These are phyloP conservation scores for Chaetorhynchus papuensis DNA, from an alignment of 2,113 vertebrate genomes.

Conservation along the genomic window DNA sequence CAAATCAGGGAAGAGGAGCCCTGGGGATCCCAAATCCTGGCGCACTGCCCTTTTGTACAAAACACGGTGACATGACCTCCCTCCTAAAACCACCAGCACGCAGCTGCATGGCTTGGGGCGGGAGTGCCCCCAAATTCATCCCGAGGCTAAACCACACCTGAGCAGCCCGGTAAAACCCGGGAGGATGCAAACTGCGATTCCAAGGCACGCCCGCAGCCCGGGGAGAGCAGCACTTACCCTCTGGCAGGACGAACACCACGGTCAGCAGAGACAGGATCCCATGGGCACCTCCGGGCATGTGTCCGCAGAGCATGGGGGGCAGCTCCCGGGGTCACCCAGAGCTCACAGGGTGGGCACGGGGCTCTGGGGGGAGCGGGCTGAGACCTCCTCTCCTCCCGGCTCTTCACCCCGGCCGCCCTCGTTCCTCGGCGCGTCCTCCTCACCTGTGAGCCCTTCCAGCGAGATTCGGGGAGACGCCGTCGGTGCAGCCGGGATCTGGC, in stretches of 20 bases:
- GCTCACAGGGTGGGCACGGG: accelerated
- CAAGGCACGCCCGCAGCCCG: accelerated
- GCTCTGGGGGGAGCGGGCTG: neutral
- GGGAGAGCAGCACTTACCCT: slow-evolving; percentile 38
- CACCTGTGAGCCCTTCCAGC: neutral
- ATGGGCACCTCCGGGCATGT: neutral
- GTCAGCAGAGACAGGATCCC: slow-evolving; percentile 45
- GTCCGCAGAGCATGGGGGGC: neutral
- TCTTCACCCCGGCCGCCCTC: neutral
- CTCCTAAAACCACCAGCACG: neutral
- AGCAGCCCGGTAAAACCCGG: neutral
- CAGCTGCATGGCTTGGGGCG: accelerated
- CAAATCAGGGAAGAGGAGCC: neutral
- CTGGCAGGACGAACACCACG: neutral
- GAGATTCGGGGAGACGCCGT: neutral
- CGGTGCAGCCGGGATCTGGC: neutral
- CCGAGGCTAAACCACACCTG: neutral
- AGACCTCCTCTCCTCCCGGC: neutral
- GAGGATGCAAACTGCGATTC: accelerated
- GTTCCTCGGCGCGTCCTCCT: neutral
- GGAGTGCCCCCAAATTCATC: neutral
- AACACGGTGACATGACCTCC: accelerated
- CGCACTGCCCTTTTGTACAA: neutral
- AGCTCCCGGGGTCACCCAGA: neutral
- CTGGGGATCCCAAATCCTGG: neutral